Base-by-base conservation (phyloP, 2,113 vertebrate genomes). In the Heteronetta atricapilla region DNA sequence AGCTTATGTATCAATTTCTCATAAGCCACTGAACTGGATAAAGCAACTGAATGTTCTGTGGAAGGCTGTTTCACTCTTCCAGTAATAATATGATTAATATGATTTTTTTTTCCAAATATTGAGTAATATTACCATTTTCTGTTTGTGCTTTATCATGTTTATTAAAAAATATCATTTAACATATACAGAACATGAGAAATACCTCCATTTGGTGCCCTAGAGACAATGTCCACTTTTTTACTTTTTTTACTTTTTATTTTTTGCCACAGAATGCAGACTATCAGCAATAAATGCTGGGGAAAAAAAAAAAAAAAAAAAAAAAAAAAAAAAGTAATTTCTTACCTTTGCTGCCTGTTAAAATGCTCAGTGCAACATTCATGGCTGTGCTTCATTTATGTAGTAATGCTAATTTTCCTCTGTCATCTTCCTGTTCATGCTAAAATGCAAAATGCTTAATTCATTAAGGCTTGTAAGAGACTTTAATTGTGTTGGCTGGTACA, bases 391-490 rank as follows among this genome's bases (percentile, higher is more conserved):
- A 14, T 79, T 88, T 80, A 82, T 55, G 31, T 81, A 89, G 59
- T 67, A 83, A n/a, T 86, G 70, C 15, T 93, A 67, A 94, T 92
- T 93, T 96, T 90, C 83, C 52, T 87, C 74, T 94, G 52, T 93
- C 86, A 46, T 84, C 46, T 56, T 94, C 59, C 31, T 83, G 53
- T 93, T 86, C 29, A 14, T 53, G 75, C 40, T 85, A 63, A 94
- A 90, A 91, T 88, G 44, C 44, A 93, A 86, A 96, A 95, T 83
- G n/a, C 31, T 85, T 87, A 91, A 96, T 93, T 94, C 73, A 91
- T 95, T 84, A 93, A 76, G 29, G 11, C 18, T 77, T 82, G 34
- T 70, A 70, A 94, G 52, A 36, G 33, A 2, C 31, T 86, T 94
- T 88, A 93, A 88, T 84, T 90, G 75, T 73, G 25, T 34, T 88